Conservation (phyloP, 2,113 vertebrate genomes). For the Entosphenus tridentatus region DNA sequence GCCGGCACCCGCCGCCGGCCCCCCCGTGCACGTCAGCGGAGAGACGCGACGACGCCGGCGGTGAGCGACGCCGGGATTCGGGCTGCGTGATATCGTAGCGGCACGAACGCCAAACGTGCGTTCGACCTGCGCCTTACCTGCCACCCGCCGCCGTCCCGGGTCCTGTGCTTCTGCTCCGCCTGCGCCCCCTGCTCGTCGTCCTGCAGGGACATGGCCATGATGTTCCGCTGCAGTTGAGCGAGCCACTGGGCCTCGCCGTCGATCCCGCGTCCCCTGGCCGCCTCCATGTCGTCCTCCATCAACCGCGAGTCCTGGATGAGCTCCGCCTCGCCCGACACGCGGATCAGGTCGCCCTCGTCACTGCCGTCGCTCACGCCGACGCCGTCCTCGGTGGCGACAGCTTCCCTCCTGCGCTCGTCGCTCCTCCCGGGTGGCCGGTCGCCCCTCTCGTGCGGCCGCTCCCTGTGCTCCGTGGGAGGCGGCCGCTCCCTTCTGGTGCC, state of each 20-base stretch:
- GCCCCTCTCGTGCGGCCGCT: no score
- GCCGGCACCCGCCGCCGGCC: not conserved
- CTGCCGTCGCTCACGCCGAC: conserved; percentile 11
- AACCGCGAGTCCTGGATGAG: conserved; percentile 54
- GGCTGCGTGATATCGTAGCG: not conserved
- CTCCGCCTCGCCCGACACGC: conserved; percentile 50
- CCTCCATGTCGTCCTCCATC: conserved; percentile 31
- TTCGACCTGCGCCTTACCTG: conserved; percentile 15
- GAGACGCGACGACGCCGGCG: not conserved
- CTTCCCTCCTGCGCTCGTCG: no score
- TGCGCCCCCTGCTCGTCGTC: conserved; percentile 14
- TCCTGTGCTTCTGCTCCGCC: conserved; percentile 4
- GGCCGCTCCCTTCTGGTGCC: no score
- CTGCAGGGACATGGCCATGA: conserved; percentile 41
- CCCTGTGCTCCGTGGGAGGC: no score
- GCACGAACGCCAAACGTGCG: not conserved
- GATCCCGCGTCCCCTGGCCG: conserved; percentile 13
- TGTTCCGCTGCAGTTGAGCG: conserved; percentile 17
- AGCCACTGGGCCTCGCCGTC: conserved; percentile 15
- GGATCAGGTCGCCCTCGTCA: conserved; percentile 28
- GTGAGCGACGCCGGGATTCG: not conserved
- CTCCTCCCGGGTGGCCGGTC: no score
- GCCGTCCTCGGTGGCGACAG: no score
- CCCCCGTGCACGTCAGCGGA: conserved; percentile 5
- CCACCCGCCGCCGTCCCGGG: conserved; percentile 11